These are phyloP conservation scores for Elegia similella DNA, from an alignment of 2,888 invertebrate species.

Conservation along the genomic window DNA sequence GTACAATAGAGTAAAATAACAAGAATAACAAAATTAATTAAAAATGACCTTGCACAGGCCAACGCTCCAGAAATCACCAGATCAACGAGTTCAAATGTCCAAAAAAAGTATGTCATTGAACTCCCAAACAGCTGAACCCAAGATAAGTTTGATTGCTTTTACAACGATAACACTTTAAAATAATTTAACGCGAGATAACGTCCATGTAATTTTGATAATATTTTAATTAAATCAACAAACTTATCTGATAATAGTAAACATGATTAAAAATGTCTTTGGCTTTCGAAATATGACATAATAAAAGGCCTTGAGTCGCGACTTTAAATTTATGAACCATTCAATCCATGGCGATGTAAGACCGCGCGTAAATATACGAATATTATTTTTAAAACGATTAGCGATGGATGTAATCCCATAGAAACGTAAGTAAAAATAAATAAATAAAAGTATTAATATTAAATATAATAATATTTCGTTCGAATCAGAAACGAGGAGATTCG, in stretches of 20 bases:
- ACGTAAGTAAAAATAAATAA: no score
- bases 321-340: neutral
- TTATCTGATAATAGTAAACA: neutral
- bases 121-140: slow-evolving; percentile 3
- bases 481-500: no score
- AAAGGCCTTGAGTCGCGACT: neutral
- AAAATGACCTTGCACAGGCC: neutral
- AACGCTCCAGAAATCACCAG: neutral
- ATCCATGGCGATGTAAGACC: neutral
- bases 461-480: no score
- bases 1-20: neutral
- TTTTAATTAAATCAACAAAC: slow-evolving; percentile 8
- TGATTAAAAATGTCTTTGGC: neutral
- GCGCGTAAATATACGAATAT: no score
- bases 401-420: no score
- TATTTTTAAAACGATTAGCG: no score
- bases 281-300: neutral
- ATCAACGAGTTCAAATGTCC: neutral
- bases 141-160: neutral
- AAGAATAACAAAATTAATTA: neutral
- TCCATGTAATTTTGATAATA: neutral
- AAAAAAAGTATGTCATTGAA: slow-evolving; percentile 9
- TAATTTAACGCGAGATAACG: slow-evolving; percentile 1
- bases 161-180: slow-evolving; percentile 2
- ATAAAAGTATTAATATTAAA: no score